A percentile compares a stretch with the other conserved stretches of the same genome.
phyloP scores from a whole-genome alignment of 2,113 vertebrate genomes.

The Meriones unguiculatus region DNA sequence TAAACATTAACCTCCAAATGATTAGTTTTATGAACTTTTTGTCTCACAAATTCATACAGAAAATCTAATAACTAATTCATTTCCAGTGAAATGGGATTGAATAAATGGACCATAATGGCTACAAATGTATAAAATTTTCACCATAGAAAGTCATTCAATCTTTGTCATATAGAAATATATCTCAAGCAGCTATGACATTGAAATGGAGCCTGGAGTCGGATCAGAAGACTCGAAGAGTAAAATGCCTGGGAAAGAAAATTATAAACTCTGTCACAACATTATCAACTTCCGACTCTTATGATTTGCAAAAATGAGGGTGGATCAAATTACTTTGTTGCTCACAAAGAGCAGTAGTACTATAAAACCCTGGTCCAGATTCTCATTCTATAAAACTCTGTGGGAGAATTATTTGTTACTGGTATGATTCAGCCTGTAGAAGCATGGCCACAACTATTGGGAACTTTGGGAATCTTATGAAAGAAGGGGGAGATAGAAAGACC shows the following conservation, averaged over 20 bases:
- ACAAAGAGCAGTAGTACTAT: neutral
- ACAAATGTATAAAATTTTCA: slow-evolving; percentile 57
- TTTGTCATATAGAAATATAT: slow-evolving; percentile 66
- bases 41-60: slow-evolving; percentile 39
- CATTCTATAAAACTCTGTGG: slow-evolving; percentile 55
- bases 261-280: slow-evolving; percentile 67
- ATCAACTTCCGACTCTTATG: slow-evolving; percentile 63
- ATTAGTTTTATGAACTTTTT: slow-evolving; percentile 54
- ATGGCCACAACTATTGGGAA: slow-evolving; percentile 59
- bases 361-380: slow-evolving; percentile 67
- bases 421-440: slow-evolving; percentile 44
- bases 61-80: slow-evolving; percentile 66
- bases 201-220: slow-evolving; percentile 44
- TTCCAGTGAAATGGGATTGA: slow-evolving; percentile 54
- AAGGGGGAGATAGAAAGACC: too few relatives aligned
- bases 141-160: slow-evolving; percentile 26
- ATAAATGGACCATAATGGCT: slow-evolving; percentile 46
- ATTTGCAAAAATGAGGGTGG: slow-evolving; percentile 43
- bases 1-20: slow-evolving; percentile 61
- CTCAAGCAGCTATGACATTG: slow-evolving; percentile 48
- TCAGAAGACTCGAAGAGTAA: slow-evolving; percentile 36
- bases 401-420: neutral
- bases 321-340: slow-evolving; percentile 64
- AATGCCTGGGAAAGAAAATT: slow-evolving; percentile 74
- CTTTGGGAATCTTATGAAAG: neutral